Evolutionary conservation across 2,888 invertebrate species (phyloP).

Genomic region (Lathronympha strigana): DNA sequence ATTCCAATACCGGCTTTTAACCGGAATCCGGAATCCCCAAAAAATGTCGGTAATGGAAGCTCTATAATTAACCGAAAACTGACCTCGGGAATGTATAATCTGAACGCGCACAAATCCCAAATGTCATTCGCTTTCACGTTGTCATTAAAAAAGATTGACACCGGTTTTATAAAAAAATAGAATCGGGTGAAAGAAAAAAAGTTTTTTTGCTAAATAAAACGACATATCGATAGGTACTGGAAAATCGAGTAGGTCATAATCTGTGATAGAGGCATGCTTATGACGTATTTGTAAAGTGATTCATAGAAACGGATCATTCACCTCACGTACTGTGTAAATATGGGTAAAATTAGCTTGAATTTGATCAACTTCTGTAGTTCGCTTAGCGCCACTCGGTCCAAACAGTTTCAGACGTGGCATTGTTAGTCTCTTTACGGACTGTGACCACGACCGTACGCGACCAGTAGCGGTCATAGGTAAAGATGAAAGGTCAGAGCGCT

Average conservation of each 20-base stretch:
- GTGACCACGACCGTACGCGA: too few species aligned
- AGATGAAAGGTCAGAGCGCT: too few species aligned
- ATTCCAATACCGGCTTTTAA: too few species aligned
- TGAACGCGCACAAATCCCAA: constrained; percentile 63
- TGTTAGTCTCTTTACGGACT: not conserved
- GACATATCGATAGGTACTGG: constrained; percentile 77
- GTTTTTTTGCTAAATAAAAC: constrained; percentile 47
- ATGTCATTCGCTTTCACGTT: constrained; percentile 40
- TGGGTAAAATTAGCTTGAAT: constrained; percentile 73
- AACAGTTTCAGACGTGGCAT: constrained; percentile 51
- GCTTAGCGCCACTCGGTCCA: constrained; percentile 70
- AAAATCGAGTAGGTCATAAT: constrained; percentile 72
- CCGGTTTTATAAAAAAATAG: constrained; percentile 13
- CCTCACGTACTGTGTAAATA: constrained; percentile 62
- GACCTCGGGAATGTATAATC: constrained; percentile 44
- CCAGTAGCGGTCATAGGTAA: too few species aligned
- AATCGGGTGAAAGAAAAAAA: constrained; percentile 13
- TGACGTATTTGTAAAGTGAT: constrained; percentile 69
- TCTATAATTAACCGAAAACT: too few species aligned
- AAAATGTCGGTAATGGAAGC: too few species aligned
- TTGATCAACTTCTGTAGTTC: constrained; percentile 79
- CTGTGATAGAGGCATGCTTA: constrained; percentile 82
- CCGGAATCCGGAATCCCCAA: too few species aligned
- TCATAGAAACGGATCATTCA: constrained; percentile 57
- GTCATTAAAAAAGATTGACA: constrained; percentile 23